Evolutionary conservation across 1,140 invertebrate genomes (phyloP), one percentile per base, ranked within the genome.

Genomic region (Hestina assimilis): DNA sequence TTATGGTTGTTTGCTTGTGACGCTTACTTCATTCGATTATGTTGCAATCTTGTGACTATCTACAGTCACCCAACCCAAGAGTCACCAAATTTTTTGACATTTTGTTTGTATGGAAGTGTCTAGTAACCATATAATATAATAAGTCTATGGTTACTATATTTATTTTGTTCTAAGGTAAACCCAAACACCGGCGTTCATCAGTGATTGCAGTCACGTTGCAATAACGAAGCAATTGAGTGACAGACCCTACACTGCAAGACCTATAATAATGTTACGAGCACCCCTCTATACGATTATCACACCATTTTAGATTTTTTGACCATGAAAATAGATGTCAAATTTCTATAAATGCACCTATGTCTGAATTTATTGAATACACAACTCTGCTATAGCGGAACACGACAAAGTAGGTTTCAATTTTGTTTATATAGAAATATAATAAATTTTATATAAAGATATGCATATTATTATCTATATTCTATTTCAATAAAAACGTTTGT

Each of bases 181-280:
- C 60, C 63, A 69, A 69, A 69, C 62, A 61, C 52, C 48, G 45
- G 52, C 43, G 57, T 52, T 45, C 55, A 69, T 69, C 66, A 72
- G 62, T 65, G 64, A 83, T 81, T 75, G 70, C 72, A 74, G 69
- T 65, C 80, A 83, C 78, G 78, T 81, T 76, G 66, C 68, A 68
- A 80, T 76, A 79, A 79, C 78, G 72, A 71, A 72, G 60, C 71
- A 75, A 75, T 78, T 81, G 80, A 83, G 68, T 81, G 80, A 83
- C 80, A 68, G 59, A 64, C 76, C 79, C 74, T 67, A 69, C 64
- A 71, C 60, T 63, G 65, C 65, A 68, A 71, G 63, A 70, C 65
- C 66, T 59, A 55, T 72, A 75, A 75, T 69, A 69, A 66, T 67
- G 60, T 79, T 69, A 75, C 63, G 50, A 35, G 47, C 48, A 60